Conservation (phyloP, 1,140 invertebrate genomes). For the Lycorma delicatula region DNA sequence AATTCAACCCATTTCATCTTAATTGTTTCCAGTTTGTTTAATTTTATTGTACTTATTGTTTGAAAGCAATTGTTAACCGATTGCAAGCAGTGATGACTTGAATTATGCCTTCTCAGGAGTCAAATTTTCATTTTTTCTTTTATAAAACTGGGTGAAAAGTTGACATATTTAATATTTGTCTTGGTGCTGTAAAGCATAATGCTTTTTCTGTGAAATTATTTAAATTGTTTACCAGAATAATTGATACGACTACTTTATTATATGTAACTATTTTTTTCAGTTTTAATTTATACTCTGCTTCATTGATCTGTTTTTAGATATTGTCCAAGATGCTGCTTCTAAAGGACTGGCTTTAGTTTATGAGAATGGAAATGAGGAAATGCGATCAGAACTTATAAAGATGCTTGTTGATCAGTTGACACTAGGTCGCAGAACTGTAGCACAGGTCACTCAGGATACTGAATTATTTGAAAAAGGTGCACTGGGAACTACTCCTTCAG, state of each 20-base stretch:
- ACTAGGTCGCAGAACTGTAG: conserved; percentile 59
- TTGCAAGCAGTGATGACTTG: no score
- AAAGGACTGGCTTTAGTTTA: conserved; percentile 85
- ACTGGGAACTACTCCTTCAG: conserved; percentile 73
- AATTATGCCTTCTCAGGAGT: no score
- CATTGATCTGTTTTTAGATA: conserved; percentile 48
- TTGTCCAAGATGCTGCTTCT: conserved; percentile 85
- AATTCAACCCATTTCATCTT: no score
- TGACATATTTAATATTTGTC: no score
- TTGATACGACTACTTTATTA: background rate
- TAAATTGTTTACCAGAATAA: conserved; percentile 7
- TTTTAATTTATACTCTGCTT: no score
- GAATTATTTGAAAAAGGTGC: conserved; percentile 82
- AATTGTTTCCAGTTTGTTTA: no score
- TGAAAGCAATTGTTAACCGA: no score
- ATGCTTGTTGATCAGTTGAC: conserved; percentile 73
- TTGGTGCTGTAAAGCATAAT: no score
- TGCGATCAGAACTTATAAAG: conserved; percentile 61
- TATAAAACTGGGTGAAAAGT: no score
- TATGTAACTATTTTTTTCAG: conserved; percentile 3
- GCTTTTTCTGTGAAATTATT: no score
- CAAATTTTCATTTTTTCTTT: no score
- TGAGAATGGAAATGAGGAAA: conserved; percentile 61
- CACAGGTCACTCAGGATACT: conserved; percentile 69
- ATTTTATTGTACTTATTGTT: no score